These are phyloP conservation scores for Pentalonia nigronervosa DNA, from an alignment of 1,140 invertebrate genomes.

Conservation along the genomic window DNA sequence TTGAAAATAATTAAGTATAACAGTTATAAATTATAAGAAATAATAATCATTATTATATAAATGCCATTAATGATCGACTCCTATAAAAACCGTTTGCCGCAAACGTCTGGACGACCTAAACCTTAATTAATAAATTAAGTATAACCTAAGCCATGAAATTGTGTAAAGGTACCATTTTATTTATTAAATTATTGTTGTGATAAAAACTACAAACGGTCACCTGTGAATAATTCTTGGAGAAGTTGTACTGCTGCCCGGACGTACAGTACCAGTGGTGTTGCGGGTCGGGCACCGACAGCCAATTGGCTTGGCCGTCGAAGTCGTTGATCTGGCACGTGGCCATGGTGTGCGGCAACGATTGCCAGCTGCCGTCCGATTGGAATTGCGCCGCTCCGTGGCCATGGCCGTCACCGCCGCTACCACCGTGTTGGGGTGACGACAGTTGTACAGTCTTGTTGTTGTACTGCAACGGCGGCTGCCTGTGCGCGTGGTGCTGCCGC, in stretches of 20 bases:
- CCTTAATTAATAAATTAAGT: neutral
- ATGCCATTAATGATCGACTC: too few species aligned
- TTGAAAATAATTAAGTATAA: neutral
- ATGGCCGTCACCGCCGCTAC: slow-evolving; percentile 55
- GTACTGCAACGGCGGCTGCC: slow-evolving; percentile 65
- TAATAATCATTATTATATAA: too few species aligned
- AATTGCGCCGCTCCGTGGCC: slow-evolving; percentile 40
- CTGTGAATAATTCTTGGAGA: slow-evolving; percentile 55
- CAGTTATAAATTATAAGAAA: neutral
- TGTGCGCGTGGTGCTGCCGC: slow-evolving; percentile 61
- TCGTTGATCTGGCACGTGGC: slow-evolving; percentile 62
- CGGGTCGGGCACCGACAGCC: slow-evolving; percentile 49
- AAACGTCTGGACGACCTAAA: neutral
- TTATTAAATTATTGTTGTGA: neutral
- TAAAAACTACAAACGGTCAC: neutral
- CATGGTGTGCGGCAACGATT: slow-evolving; percentile 61
- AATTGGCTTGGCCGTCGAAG: slow-evolving; percentile 48
- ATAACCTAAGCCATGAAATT: neutral
- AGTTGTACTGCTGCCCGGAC: slow-evolving; percentile 60
- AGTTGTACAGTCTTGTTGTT: slow-evolving; percentile 70
- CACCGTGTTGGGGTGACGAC: slow-evolving; percentile 66
- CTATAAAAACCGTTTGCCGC: neutral
- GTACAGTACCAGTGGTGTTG: slow-evolving; percentile 60
- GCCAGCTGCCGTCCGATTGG: slow-evolving; percentile 61
- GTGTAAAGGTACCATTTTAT: neutral